These are phyloP conservation scores for Bradypodion pumilum DNA, from an alignment of 2,797 vertebrate species.

Conservation along the genomic window DNA sequence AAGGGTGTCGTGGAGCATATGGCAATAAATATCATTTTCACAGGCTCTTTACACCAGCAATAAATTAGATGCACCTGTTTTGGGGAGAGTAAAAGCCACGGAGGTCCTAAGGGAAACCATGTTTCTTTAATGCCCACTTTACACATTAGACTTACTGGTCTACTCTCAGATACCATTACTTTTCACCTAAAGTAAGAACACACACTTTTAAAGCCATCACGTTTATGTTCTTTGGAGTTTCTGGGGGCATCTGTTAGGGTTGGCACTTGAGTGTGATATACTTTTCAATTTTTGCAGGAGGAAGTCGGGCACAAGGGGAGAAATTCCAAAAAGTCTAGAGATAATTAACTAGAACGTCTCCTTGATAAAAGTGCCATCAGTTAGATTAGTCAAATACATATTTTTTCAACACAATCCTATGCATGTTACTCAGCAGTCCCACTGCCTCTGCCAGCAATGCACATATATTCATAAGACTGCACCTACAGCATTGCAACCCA, in stretches of 20 bases:
- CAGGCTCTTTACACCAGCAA: not conserved
- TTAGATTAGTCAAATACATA: too few species aligned
- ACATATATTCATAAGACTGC: not conserved
- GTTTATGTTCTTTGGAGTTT: not conserved
- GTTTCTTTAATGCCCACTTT: not conserved
- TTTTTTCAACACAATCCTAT: not conserved
- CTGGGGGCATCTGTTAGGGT: not conserved
- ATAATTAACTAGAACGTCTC: not conserved
- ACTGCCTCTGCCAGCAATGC: not conserved
- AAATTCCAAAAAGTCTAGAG: not conserved
- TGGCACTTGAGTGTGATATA: too few species aligned
- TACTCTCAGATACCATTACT: not conserved
- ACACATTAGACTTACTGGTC: not conserved
- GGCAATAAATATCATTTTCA: not conserved
- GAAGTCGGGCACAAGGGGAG: not conserved
- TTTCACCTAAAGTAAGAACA: not conserved
- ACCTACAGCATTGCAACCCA: not conserved
- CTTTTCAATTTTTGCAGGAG: not conserved
- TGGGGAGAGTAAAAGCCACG: slow-evolving; percentile 21
- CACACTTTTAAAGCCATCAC: not conserved
- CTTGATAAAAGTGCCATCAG: not conserved
- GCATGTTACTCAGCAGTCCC: not conserved
- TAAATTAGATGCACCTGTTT: slow-evolving; percentile 42
- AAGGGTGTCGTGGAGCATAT: too few species aligned
- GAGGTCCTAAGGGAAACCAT: slow-evolving; percentile 38